Evolutionary conservation across 2,888 invertebrate species (phyloP).

Genomic region (Archaeoteleia sp.): DNA sequence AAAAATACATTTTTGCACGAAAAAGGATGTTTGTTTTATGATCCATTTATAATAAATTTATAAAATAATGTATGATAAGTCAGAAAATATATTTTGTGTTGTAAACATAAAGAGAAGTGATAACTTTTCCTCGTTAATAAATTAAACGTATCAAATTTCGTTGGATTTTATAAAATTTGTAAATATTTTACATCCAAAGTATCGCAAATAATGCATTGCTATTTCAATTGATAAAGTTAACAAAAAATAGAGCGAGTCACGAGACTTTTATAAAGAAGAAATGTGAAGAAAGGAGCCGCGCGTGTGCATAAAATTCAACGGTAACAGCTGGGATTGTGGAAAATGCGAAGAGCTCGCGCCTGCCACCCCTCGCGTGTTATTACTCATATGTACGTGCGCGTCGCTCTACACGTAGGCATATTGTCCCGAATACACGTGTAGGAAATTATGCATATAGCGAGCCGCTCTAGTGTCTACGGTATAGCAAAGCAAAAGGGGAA

Average conservation of each 20-base stretch:
- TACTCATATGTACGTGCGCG: conserved; percentile 33
- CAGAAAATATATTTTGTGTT: too few relatives aligned
- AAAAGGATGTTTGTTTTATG: too few relatives aligned
- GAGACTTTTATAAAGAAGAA: conserved; percentile 45
- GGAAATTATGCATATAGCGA: conserved; percentile 46
- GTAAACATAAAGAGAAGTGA: too few relatives aligned
- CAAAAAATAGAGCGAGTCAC: conserved; percentile 44
- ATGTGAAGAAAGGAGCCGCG: conserved; percentile 42
- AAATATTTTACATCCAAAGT: too few relatives aligned
- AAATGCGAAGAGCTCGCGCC: conserved; percentile 51
- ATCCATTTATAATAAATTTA: too few relatives aligned
- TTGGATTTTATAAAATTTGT: too few relatives aligned
- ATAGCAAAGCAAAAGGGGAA: conserved; percentile 21
- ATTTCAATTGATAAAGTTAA: too few relatives aligned
- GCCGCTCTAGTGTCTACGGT: conserved; percentile 27
- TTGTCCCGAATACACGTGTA: conserved; percentile 36
- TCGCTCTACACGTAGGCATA: conserved; percentile 12
- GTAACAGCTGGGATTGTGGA: conserved; percentile 54
- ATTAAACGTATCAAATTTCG: too few relatives aligned
- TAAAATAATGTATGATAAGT: too few relatives aligned
- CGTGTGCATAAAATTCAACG: conserved; percentile 49
- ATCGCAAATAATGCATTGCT: too few relatives aligned
- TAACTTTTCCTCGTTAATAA: too few relatives aligned
- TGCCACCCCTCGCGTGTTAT: conserved; percentile 39
- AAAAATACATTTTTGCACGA: too few relatives aligned